Conservation (phyloP, 2,888 invertebrate genomes). For the Tuberolachnus salignus region DNA sequence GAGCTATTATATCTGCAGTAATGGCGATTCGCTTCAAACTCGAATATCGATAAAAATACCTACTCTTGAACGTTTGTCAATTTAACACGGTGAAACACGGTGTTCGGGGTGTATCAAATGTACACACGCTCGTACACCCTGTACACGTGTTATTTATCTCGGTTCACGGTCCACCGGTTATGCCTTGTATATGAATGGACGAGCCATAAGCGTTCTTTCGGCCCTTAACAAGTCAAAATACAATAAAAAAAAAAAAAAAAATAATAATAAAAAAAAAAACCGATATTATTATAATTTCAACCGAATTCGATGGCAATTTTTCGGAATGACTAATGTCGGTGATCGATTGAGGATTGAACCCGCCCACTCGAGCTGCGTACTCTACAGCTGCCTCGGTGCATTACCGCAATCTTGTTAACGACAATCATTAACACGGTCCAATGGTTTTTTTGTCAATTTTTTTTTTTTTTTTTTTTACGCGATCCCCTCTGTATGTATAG, state of each 20-base stretch:
- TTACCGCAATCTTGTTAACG: conserved; percentile 56
- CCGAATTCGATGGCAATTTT: conserved; percentile 56
- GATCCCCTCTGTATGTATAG: conserved; percentile 13
- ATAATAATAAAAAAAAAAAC: conserved; percentile 8
- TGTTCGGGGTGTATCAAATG: not conserved
- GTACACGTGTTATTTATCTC: conserved; percentile 23
- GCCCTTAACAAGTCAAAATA: conserved; percentile 49
- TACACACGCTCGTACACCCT: not conserved
- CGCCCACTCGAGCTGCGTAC: conserved; percentile 39
- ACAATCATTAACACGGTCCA: conserved; percentile 55
- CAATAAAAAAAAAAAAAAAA: conserved; percentile 30
- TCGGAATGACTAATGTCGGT: conserved; percentile 37
- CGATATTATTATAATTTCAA: conserved; percentile 10
- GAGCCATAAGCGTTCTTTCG: not conserved
- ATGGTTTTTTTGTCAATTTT: conserved; percentile 53
- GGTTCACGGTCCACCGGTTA: conserved; percentile 16
- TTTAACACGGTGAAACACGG: conserved; percentile 13
- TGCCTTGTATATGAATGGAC: conserved; percentile 10
- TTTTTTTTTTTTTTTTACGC: conserved; percentile 27
- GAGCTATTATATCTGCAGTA: too few relatives aligned
- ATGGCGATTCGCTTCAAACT: too few relatives aligned
- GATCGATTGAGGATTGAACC: conserved; percentile 41
- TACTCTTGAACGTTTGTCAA: not conserved
- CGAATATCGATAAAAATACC: not conserved
- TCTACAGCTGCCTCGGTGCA: conserved; percentile 39